A percentile compares a stretch with the other conserved stretches of the same genome.
phyloP scores from a whole-genome alignment of 2,888 invertebrate genomes.

The Ichneumon xanthorius region DNA sequence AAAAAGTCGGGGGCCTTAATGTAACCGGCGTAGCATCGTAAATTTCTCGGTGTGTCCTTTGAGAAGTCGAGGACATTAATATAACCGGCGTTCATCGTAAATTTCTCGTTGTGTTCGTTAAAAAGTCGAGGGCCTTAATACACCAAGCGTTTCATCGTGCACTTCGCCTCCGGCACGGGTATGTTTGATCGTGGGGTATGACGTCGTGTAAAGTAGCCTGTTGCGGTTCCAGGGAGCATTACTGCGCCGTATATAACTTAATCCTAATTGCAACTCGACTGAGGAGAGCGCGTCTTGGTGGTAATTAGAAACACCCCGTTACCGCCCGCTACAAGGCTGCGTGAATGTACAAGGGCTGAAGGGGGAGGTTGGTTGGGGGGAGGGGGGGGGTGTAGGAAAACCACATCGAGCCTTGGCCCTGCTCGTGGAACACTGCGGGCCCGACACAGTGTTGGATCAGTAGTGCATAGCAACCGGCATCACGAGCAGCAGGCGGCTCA shows the following conservation, averaged over 20 bases:
- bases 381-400: not conserved
- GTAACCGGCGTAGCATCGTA: not conserved
- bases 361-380: not conserved
- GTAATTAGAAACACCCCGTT: slow-evolving; percentile 63
- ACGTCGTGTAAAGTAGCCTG: slow-evolving; percentile 21
- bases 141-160: not conserved
- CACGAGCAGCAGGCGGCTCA: slow-evolving; percentile 37
- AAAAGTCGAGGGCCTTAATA: not conserved
- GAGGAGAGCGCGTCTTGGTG: slow-evolving; percentile 36
- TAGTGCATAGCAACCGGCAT: slow-evolving; percentile 38
- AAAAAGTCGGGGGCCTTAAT: too few relatives aligned
- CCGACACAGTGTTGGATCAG: slow-evolving; percentile 29
- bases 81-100: not conserved
- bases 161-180: not conserved
- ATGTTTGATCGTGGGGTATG: not conserved
- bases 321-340: slow-evolving; percentile 22
- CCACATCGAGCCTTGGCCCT: slow-evolving; percentile 28
- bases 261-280: slow-evolving; percentile 30
- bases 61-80: not conserved
- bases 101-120: not conserved
- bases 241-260: slow-evolving; percentile 50
- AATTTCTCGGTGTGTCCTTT: not conserved
- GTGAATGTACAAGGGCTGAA: slow-evolving; percentile 35
- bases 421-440: slow-evolving; percentile 28
- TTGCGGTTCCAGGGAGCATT: slow-evolving; percentile 35